phyloP scores from a whole-genome alignment of 2,888 invertebrate genomes.

The Heliconius ismenius region DNA sequence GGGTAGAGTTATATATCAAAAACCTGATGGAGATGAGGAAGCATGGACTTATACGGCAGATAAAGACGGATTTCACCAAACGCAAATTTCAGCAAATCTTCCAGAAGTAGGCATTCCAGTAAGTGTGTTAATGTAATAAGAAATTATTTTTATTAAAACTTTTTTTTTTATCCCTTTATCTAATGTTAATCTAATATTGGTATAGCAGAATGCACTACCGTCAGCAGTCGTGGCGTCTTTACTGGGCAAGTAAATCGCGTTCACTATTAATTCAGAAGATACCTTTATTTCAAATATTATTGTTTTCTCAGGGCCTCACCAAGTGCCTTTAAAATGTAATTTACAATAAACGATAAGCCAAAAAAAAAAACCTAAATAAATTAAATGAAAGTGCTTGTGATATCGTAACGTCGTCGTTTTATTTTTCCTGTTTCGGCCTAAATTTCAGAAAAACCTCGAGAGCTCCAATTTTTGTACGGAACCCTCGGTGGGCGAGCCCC shows the following conservation, averaged over 20 bases:
- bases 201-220: neutral
- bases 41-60: constrained; percentile 51
- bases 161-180: neutral
- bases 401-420: neutral
- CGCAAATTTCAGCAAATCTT: neutral
- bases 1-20: constrained; percentile 54
- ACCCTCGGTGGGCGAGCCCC: too few species aligned
- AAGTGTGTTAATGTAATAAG: neutral
- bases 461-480: too few species aligned
- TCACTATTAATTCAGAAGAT: neutral
- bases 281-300: neutral
- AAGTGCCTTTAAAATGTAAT: neutral
- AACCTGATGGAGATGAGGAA: constrained; percentile 49
- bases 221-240: constrained; percentile 21
- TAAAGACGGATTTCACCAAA: constrained; percentile 50
- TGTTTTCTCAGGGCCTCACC: neutral
- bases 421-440: neutral
- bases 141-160: neutral
- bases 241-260: constrained; percentile 11
- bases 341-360: neutral
- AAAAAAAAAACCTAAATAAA: neutral
- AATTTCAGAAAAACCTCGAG: too few species aligned
- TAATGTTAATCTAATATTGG: neutral
- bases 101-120: constrained; percentile 6
- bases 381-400: neutral